Percentiles rank a stretch among this genome's conserved stretches.
These are phyloP conservation scores for Octodonta nipae DNA, from an alignment of 2,888 invertebrate genomes.

Conservation along the genomic window DNA sequence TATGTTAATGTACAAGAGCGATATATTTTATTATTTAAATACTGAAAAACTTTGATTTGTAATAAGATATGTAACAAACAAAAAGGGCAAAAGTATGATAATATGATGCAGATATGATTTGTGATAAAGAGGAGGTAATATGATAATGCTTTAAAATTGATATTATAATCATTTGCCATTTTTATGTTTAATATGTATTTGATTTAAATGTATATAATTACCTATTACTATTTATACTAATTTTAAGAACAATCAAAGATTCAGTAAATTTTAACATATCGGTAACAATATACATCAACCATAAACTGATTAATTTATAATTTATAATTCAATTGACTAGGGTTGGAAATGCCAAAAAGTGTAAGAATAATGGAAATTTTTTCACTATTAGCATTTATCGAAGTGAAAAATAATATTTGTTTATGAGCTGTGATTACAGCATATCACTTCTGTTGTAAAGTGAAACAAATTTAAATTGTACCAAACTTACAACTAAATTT, in stretches of 20 bases:
- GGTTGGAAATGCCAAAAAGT: no score
- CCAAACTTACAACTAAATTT: no score
- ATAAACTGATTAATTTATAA: background rate
- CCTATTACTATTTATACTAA: slow-evolving; percentile 1
- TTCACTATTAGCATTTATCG: no score
- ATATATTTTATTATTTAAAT: slow-evolving; percentile 19
- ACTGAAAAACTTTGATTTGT: slow-evolving; percentile 18
- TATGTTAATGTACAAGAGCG: slow-evolving; percentile 22
- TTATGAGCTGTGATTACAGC: no score
- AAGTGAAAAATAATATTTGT: no score
- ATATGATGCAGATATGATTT: slow-evolving; percentile 15
- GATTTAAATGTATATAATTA: background rate
- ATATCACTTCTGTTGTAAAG: no score
- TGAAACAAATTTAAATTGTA: no score
- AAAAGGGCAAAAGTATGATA: slow-evolving; percentile 10
- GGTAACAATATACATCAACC: background rate
- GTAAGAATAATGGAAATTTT: no score
- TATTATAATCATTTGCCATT: slow-evolving; percentile 1
- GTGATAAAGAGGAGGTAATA: no score
- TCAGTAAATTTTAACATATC: slow-evolving; percentile 1
- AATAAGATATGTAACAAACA: slow-evolving; percentile 17
- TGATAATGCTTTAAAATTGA: slow-evolving; percentile 1
- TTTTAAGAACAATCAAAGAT: slow-evolving; percentile 1
- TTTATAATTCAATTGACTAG: no score
- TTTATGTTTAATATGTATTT: background rate